Percentiles rank a stretch among this genome's conserved stretches.
Evolutionary conservation across 2,888 invertebrate species (phyloP).

Genomic region (Nasonovia ribisnigri): DNA sequence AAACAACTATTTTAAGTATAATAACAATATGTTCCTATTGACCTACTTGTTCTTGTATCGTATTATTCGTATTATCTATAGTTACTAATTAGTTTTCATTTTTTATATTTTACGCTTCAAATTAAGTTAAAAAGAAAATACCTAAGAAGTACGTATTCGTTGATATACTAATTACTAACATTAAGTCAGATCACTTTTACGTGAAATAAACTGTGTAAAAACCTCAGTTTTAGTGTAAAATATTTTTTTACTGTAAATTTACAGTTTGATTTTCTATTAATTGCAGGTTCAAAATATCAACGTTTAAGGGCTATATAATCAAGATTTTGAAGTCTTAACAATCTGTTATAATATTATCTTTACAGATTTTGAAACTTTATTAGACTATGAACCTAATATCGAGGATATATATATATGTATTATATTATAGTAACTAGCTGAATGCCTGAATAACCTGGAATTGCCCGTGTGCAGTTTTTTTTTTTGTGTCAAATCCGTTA

Average conservation of each 20-base stretch:
- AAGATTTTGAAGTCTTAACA: not conserved
- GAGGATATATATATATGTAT: not conserved
- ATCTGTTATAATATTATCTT: not conserved
- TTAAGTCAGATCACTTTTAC: not conserved
- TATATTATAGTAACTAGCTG: not conserved
- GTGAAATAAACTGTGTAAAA: not conserved
- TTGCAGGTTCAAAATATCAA: too few relatives aligned
- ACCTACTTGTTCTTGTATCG: conserved; percentile 36
- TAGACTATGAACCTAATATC: not conserved
- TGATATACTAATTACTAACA: not conserved
- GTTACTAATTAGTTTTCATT: conserved; percentile 13
- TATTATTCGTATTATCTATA: not conserved
- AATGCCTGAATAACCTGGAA: too few relatives aligned
- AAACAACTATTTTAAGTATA: conserved; percentile 20
- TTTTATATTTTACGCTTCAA: not conserved
- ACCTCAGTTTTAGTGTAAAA: not conserved
- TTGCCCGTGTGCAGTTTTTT: too few relatives aligned
- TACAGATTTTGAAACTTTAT: not conserved
- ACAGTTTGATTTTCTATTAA: not conserved
- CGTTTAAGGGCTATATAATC: not conserved
- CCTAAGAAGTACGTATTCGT: not conserved
- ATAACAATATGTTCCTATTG: conserved; percentile 10
- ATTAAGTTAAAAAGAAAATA: not conserved
- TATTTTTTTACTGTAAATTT: not conserved
- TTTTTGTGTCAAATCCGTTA: too few relatives aligned